Percentiles rank a stretch among this genome's conserved stretches.
Evolutionary conservation across 2,113 vertebrate species (phyloP).

Genomic region (Sinocyclocheilus anshuiensis): DNA sequence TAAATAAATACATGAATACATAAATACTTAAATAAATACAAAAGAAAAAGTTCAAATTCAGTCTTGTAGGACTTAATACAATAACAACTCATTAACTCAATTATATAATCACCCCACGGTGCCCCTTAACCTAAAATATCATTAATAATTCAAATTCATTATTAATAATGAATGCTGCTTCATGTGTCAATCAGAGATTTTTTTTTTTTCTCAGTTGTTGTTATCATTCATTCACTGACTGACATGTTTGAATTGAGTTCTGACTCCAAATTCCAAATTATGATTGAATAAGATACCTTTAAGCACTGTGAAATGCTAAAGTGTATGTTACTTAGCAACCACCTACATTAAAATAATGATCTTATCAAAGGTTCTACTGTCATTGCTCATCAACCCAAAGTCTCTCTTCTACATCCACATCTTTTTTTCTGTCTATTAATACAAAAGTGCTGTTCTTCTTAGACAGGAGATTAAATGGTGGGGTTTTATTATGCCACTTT

Average conservation of each 20-base stretch:
- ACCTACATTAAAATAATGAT: too few relatives aligned
- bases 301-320: too few relatives aligned
- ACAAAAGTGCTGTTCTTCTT: conserved; percentile 32
- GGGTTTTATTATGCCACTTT: background rate
- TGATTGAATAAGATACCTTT: background rate
- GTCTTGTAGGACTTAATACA: background rate
- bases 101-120: conserved; percentile 18
- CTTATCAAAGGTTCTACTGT: background rate
- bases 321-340: too few relatives aligned
- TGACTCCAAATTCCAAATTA: background rate
- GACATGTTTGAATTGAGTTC: background rate
- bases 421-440: conserved; percentile 13
- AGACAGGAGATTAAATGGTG: conserved; percentile 2
- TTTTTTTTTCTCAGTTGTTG: background rate
- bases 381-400: background rate
- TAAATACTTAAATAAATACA: too few relatives aligned
- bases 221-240: background rate
- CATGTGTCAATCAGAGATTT: background rate
- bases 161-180: conserved; percentile 63
- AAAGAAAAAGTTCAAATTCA: background rate
- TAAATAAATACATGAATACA: too few relatives aligned
- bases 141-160: conserved; percentile 58
- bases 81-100: conserved; percentile 47
- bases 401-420: conserved; percentile 16
- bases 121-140: conserved; percentile 26